Percentiles rank a stretch among this genome's conserved stretches.
Conservation (phyloP, 2,113 vertebrate genomes). For the Tragelaphus buxtoni region DNA sequence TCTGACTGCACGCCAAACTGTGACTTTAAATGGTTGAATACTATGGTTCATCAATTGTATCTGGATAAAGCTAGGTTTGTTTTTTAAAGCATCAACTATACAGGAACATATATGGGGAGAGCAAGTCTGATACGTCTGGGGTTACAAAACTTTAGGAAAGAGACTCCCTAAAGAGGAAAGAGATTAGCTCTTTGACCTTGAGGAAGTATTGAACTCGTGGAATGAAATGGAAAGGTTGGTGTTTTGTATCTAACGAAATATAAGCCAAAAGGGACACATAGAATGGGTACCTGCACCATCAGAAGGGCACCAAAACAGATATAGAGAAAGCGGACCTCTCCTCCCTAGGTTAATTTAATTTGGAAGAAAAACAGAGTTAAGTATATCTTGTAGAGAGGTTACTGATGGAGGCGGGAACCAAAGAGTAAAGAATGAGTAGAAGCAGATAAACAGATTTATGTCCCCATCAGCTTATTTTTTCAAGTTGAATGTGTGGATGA, state of each 20-base stretch:
- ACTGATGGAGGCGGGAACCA: background rate
- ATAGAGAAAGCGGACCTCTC: background rate
- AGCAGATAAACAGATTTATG: background rate
- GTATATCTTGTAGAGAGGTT: background rate
- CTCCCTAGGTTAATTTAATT: background rate
- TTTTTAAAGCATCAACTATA: background rate
- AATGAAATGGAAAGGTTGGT: background rate
- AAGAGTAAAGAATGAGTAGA: background rate
- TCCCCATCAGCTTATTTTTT: background rate
- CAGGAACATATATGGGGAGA: background rate
- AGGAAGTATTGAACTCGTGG: background rate
- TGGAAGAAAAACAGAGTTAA: background rate
- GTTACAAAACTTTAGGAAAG: background rate
- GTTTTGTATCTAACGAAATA: background rate
- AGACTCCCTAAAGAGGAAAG: background rate
- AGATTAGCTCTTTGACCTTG: background rate
- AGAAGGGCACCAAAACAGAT: background rate
- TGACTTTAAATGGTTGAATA: background rate
- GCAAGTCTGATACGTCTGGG: background rate
- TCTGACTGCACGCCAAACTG: background rate
- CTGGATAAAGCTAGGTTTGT: background rate
- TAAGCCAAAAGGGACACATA: background rate
- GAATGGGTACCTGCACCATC: rapidly evolving
- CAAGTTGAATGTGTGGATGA: background rate
- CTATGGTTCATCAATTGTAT: background rate